Conservation (phyloP, 2,888 invertebrate genomes). For the Microchrysa polita region DNA sequence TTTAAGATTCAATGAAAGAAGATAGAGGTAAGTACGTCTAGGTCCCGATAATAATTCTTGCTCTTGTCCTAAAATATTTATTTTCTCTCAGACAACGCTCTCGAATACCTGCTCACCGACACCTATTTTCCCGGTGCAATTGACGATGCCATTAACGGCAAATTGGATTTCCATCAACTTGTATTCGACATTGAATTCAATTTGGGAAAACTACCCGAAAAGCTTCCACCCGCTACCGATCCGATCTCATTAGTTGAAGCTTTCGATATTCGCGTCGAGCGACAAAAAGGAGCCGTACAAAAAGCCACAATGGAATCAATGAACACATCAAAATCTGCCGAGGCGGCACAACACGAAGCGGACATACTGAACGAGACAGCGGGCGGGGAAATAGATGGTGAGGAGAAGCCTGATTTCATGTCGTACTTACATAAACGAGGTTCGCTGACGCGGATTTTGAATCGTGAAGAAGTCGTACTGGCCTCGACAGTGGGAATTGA, state of each 20-base stretch:
- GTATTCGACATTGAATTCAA: conserved; percentile 42
- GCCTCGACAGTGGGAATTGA: conserved; percentile 47
- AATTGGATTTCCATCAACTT: conserved; percentile 46
- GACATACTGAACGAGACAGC: neutral
- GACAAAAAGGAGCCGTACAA: conserved; percentile 37
- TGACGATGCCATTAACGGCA: conserved; percentile 48
- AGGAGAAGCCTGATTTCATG: neutral
- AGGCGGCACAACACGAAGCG: neutral
- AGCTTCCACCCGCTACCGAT: conserved; percentile 7
- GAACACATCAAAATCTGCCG: neutral
- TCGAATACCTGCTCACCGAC: conserved; percentile 43
- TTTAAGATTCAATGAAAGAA: conserved; percentile 17
- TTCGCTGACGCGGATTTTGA: conserved; percentile 16
- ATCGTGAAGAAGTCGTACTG: conserved; percentile 47
- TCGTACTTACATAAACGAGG: conserved; percentile 7
- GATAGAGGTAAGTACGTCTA: neutral
- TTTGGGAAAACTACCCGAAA: neutral
- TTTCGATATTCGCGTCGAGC: conserved; percentile 44
- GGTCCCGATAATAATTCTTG: too few relatives aligned
- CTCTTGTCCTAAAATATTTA: too few relatives aligned
- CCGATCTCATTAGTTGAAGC: conserved; percentile 47
- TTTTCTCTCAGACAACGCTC: conserved; percentile 1
- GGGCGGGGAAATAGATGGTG: neutral
- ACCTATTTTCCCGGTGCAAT: conserved; percentile 47
- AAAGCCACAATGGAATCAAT: conserved; percentile 32